Evolutionary conservation across 2,888 invertebrate species (phyloP).

Genomic region (Apodemia duryi): DNA sequence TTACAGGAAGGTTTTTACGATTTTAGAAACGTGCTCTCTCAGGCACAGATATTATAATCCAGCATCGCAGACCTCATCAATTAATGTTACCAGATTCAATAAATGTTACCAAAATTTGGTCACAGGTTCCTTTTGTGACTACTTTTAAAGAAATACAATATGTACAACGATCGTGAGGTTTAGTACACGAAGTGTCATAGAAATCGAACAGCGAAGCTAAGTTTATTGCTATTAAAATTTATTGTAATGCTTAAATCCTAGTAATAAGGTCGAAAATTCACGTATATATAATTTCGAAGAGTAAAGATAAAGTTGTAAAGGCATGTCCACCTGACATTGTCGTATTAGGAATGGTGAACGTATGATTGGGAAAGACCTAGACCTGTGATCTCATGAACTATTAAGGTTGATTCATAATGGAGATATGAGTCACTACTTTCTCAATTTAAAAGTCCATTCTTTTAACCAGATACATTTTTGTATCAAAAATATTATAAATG

Average conservation of each 20-base stretch:
- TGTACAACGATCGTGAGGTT: constrained; percentile 60
- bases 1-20: too few species aligned
- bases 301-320: constrained; percentile 35
- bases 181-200: constrained; percentile 44
- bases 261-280: constrained; percentile 30
- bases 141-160: constrained; percentile 62
- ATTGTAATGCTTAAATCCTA: constrained; percentile 20
- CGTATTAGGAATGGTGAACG: constrained; percentile 62
- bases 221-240: constrained; percentile 17
- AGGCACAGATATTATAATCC: too few species aligned
- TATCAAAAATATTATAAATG: too few species aligned
- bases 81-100: not conserved
- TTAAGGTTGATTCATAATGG: constrained; percentile 24
- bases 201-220: constrained; percentile 30
- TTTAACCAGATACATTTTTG: too few species aligned
- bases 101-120: constrained; percentile 38
- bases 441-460: not conserved
- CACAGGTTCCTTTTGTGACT: constrained; percentile 51
- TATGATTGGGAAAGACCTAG: constrained; percentile 47
- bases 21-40: too few species aligned
- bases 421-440: not conserved
- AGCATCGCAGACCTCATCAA: too few species aligned
- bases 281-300: constrained; percentile 16
- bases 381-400: constrained; percentile 37
- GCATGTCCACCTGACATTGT: constrained; percentile 61